Base-by-base conservation (phyloP, 2,113 vertebrate genomes). In the Mungos mungo region DNA sequence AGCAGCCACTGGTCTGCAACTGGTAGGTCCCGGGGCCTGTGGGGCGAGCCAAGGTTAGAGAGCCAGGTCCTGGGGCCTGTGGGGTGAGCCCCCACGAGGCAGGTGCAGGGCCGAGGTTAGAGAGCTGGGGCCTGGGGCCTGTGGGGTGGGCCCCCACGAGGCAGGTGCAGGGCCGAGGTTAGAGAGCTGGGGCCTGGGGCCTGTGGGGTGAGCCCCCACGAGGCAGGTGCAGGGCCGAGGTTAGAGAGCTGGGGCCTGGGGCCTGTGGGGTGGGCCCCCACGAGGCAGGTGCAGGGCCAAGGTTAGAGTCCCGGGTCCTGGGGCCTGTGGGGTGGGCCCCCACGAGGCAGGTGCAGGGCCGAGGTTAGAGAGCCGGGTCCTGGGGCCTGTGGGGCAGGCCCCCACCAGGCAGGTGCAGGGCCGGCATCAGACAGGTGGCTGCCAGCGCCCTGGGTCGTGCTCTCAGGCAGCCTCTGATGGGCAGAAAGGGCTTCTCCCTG, bases 361-460 rank as follows among this genome's bases (percentile, higher is more conserved):
- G 8, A 23, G 12, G 0, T 1, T 18, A 35, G 50, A 71, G 33
- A 18, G 57, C 52, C 4, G 27, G 35, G 14, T 47, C 9, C 33
- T 18, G 12, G 65, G 33, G 10, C 77, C 31, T 31, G 5, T 3
- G 80, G 15, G 3, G 13, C 0, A 2, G 35, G 65, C 33, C 3
- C 0, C 35, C 3, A 0, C 1, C 45, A 12, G 85, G 21, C 0
- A 1, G 79, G 31, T 10, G 35, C 50, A 3, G 0, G 31, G 84
- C 65, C 12, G 2, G 4, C 4, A 0, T 2, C 12, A 35, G 52
- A 60, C 14, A 29, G 54, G n/a, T 21, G 29, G 65, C 15, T 8
- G 15, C 74, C 2, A 0, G 50, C 0, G 0, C 63, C 76, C 47
- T 13, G 0, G 81, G 1, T 33, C 72, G 0, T 1, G 7, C 19